Base-by-base conservation (phyloP, 64 coral and sea anemone genomes). In the Acropora yongei region DNA sequence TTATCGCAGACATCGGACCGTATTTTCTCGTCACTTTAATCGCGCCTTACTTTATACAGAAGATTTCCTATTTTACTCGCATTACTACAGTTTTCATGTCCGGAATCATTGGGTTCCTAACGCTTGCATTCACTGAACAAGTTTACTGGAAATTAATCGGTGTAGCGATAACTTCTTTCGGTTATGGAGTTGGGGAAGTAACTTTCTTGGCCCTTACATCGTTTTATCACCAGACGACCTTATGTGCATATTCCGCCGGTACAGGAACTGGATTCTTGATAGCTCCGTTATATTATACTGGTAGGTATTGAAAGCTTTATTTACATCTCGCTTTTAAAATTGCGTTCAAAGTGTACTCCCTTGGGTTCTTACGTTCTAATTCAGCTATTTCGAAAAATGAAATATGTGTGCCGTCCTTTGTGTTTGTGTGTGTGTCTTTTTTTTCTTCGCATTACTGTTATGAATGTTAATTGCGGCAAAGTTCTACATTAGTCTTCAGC, bases 261-360 rank as follows among this genome's bases (percentile, higher is more conserved):
- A 96, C 95, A 0, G 95, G 95, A 2, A 76, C 87, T 0, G 95
- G 95, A 1, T 96, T 96, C 87, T 47, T 96, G 4, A 47, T 72
- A 1, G 95, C 95, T 8, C 95, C 95, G 2, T 92, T 96, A 46
- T 96, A 96, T 57, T 96, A 96, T 44, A 96, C 95, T 6, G 95
- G 95, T 93, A 87, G 79, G 82, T 85, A 11, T 47, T 47, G 13
- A 60, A 55, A 48, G 19, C 20, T 66, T 83, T 83, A 47, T 67
- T 83, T 83, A 30, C 30, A 30, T 30, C 30, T 14, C 16, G 0
- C 17, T 18, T 4, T 83, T 66, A 18, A 47, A 71, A 48, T 3
- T 71, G 68, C 16, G 68, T 14, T 49, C 51, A 55, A 55, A 55
- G 51, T 5, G 5, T 55, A 10, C 1, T 55, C 5, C 51, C 51